Evolutionary conservation across 92 coral and sea anemone species (phyloP).

Genomic region (Zoanthus sociatus): DNA sequence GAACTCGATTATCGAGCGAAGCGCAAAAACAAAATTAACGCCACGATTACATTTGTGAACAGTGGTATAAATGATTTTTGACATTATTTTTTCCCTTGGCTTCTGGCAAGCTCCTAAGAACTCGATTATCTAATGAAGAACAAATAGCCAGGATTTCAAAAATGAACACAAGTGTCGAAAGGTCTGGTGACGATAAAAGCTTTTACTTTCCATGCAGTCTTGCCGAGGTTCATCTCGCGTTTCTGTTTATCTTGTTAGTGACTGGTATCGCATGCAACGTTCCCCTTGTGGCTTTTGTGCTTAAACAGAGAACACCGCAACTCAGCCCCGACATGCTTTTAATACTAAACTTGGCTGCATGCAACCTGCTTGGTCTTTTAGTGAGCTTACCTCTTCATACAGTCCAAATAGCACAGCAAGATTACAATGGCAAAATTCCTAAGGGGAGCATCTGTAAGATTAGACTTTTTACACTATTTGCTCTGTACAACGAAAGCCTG

Average conservation of each 20-base stretch:
- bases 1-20: no score
- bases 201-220: not conserved
- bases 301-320: not conserved
- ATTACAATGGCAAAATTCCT: not conserved
- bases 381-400: not conserved
- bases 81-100: not conserved
- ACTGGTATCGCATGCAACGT: not conserved
- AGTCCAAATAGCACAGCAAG: not conserved
- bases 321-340: conserved; percentile 7
- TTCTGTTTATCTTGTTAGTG: not conserved
- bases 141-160: not conserved
- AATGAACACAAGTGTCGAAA: not conserved
- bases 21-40: not conserved
- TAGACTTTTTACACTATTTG: not conserved
- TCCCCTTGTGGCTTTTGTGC: not conserved
- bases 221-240: conserved; percentile 11
- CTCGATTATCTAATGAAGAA: not conserved
- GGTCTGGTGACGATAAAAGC: not conserved
- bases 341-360: not conserved
- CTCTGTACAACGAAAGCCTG: not conserved
- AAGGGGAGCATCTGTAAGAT: no score
- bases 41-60: not conserved
- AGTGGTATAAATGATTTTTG: not conserved
- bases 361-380: not conserved
- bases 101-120: not conserved